Conservation (phyloP, 2,113 vertebrate genomes). For the Columbina picui region DNA sequence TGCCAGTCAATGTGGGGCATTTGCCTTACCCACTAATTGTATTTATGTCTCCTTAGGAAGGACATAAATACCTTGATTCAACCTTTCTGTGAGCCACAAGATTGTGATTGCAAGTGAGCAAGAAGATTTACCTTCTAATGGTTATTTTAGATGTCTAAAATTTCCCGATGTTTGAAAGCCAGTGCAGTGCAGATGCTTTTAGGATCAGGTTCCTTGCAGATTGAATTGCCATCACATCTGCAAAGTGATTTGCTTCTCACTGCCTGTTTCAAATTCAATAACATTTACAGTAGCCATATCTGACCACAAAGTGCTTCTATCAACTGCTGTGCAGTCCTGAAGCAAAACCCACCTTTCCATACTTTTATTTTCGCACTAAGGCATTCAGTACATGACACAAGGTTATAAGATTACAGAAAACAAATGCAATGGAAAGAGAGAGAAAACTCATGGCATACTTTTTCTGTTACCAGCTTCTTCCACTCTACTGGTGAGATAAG, state of each 20-base stretch:
- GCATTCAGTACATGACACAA: neutral
- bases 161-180: neutral
- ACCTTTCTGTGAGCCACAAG: neutral
- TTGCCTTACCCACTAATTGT: neutral
- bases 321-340: neutral
- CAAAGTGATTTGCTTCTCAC: constrained; percentile 20
- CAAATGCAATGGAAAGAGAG: neutral
- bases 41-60: neutral
- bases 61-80: neutral
- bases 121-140: neutral
- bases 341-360: neutral
- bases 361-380: neutral
- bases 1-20: neutral
- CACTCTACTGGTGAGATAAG: neutral
- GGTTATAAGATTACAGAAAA: neutral
- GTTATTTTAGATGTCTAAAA: neutral
- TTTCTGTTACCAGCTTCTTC: neutral
- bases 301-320: constrained; percentile 31
- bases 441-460: neutral
- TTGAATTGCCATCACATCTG: constrained; percentile 31
- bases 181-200: neutral
- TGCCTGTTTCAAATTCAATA: constrained; percentile 58
- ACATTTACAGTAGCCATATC: constrained; percentile 27
- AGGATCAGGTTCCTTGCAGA: constrained; percentile 6
- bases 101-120: neutral